Base-by-base conservation (phyloP, 2,888 invertebrate species). In the Smittia sp. region DNA sequence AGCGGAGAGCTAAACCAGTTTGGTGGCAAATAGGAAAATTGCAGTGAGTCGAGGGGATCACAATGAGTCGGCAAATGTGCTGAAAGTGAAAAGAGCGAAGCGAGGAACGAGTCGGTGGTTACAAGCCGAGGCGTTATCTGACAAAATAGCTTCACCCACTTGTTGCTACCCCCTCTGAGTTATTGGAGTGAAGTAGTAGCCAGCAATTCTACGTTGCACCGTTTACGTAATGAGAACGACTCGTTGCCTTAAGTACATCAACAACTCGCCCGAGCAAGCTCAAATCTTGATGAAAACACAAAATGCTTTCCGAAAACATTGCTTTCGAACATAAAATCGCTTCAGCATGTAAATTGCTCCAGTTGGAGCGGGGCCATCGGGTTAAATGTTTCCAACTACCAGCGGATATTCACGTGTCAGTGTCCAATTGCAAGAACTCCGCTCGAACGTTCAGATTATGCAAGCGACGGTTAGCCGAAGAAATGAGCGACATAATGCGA, bases 261-360 rank as follows among this genome's bases (percentile, higher is more conserved):
- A 32, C 32, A 46, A 46, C 24, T 63, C 62, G 25, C 24, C 24
- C n/a, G 15, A 46, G 9, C 32, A 27, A 1, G 18, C 20, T 66
- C 66, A 38, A 66, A 65, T 65, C 65, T 65, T 27, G 65, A 65
- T 65, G 65, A 65, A 65, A 65, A 1, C 7, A n/a, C 3, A 11
- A 20, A 62, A n/a, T 46, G 46, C n/a, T 46, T 46, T 46, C 46
- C 2, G 32, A 32, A 32, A 32, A 32, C 32, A 32, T 32, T 32
- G 32, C 3, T 32, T 32, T 32, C 32, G 32, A 32, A 32, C 32
- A 32, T 32, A 32, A 20, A 62, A n/a, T 46, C n/a, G 3, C 15
- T 46, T 46, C 46, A n/a, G 46, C 15, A 46, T 46, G 15, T 46
- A 46, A 46, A 46, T 15, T 15, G 46, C 46, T 46, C 46, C 11